Percentiles rank a stretch among this genome's conserved stretches.
Evolutionary conservation across 2,888 invertebrate genomes (phyloP).

Genomic region (Parapristionchus giblindavisi): DNA sequence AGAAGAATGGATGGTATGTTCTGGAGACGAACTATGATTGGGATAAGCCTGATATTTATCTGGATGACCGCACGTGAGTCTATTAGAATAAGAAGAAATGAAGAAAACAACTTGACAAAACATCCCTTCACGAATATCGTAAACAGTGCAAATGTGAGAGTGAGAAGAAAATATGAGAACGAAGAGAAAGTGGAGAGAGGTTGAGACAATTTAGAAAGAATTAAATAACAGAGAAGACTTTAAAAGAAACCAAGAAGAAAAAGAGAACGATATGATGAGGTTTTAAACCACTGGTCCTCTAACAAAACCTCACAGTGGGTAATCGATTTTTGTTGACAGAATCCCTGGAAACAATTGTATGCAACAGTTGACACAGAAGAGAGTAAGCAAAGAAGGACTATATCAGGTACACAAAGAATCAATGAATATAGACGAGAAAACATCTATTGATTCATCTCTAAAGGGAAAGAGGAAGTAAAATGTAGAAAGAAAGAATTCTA

Average conservation of each 20-base stretch:
- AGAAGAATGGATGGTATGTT: slow-evolving; percentile 68
- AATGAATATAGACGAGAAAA: too few species aligned
- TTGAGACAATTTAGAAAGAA: not conserved
- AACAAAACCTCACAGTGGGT: slow-evolving; percentile 58
- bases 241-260: not conserved
- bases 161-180: too few species aligned
- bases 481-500: not conserved
- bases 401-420: too few species aligned
- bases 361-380: slow-evolving; percentile 69
- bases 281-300: too few species aligned
- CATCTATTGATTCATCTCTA: not conserved
- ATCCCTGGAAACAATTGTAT: slow-evolving; percentile 74
- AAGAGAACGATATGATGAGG: too few species aligned
- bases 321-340: slow-evolving; percentile 49
- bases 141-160: too few species aligned
- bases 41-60: slow-evolving; percentile 72
- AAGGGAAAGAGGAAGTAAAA: too few species aligned
- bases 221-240: not conserved
- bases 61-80: slow-evolving; percentile 72
- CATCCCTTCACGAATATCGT: too few species aligned
- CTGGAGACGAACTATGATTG: slow-evolving; percentile 76
- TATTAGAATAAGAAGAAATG: not conserved
- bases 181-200: too few species aligned
- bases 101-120: too few species aligned
- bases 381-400: slow-evolving; percentile 68